phyloP scores from a whole-genome alignment of 2,113 vertebrate genomes.

The Sciurus niger region DNA sequence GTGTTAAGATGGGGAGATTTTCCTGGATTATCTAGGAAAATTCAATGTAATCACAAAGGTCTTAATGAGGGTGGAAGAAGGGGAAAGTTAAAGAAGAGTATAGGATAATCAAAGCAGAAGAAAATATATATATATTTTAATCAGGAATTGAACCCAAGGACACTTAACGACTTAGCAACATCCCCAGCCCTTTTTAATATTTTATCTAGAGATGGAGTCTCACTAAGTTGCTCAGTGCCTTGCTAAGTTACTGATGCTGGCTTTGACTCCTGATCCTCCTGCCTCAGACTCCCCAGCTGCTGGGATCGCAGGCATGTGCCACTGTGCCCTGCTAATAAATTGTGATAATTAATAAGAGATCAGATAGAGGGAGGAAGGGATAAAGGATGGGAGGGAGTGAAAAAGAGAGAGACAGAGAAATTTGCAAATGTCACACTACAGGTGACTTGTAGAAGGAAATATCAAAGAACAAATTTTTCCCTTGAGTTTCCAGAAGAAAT shows the following conservation, averaged over 20 bases:
- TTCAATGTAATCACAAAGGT: not conserved
- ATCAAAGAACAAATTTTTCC: not conserved
- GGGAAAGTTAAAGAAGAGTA: not conserved
- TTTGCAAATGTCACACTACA: not conserved
- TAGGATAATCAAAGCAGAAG: not conserved
- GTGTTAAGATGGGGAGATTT: not conserved
- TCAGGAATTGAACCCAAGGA: too few relatives aligned
- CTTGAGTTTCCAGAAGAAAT: not conserved
- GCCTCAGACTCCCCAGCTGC: too few relatives aligned
- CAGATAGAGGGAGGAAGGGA: not conserved
- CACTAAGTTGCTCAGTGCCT: too few relatives aligned
- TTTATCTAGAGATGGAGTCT: too few relatives aligned
- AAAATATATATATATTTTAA: too few relatives aligned
- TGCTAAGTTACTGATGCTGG: too few relatives aligned
- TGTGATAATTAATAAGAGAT: not conserved
- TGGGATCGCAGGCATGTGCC: too few relatives aligned
- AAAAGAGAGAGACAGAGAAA: not conserved
- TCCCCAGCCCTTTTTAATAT: too few relatives aligned
- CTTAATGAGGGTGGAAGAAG: not conserved
- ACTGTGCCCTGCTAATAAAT: too few relatives aligned
- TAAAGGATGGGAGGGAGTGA: not conserved
- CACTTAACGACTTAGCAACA: too few relatives aligned
- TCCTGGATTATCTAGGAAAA: not conserved
- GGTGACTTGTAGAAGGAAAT: not conserved
- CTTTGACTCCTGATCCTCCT: too few relatives aligned